These are phyloP conservation scores for Entomobrya multifasciata DNA, from an alignment of 2,888 invertebrate genomes.

Conservation along the genomic window DNA sequence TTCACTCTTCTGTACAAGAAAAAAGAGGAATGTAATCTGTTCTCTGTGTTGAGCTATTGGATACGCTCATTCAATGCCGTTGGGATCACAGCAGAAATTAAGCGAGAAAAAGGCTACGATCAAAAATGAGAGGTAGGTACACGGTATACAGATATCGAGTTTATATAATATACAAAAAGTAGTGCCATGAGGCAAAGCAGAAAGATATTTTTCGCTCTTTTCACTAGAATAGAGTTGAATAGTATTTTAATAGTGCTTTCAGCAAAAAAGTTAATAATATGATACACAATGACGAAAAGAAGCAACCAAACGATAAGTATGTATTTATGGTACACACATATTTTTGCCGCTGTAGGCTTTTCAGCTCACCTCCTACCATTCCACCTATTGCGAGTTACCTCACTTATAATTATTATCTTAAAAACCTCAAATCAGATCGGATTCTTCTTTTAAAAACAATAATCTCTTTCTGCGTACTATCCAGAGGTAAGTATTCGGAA, in stretches of 20 bases:
- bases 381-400: background rate
- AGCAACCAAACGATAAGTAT: conserved; percentile 1
- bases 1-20: background rate
- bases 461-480: too few relatives aligned
- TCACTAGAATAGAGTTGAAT: conserved; percentile 33
- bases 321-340: background rate
- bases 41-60: background rate
- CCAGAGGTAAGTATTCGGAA: too few relatives aligned
- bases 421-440: background rate
- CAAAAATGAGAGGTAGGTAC: background rate
- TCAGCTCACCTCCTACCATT: background rate
- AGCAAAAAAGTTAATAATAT: conserved; percentile 58
- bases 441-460: background rate
- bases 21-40: background rate
- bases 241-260: conserved; percentile 60
- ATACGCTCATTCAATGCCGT: conserved; percentile 22
- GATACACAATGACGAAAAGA: conserved; percentile 14
- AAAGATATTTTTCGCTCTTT: conserved; percentile 36
- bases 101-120: conserved; percentile 42
- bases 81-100: conserved; percentile 25
- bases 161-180: background rate
- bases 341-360: conserved; percentile 7
- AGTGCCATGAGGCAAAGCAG: conserved; percentile 60
- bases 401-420: background rate
- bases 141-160: too few relatives aligned